These are phyloP conservation scores for Ephialtes manifestator DNA, from an alignment of 2,888 invertebrate genomes.

Conservation along the genomic window DNA sequence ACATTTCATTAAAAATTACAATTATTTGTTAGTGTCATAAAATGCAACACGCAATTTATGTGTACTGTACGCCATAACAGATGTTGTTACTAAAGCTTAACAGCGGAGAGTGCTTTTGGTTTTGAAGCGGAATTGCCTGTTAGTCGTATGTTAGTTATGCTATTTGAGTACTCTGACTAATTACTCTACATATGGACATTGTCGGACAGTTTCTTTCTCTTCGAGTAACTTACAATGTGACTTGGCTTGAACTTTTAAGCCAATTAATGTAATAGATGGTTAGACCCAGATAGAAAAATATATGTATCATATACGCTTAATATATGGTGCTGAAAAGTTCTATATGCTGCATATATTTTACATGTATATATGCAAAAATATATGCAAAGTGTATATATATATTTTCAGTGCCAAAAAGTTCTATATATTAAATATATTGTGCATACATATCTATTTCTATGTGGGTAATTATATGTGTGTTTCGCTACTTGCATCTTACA, in stretches of 20 bases:
- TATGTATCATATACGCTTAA: too few species aligned
- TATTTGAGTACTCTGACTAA: neutral
- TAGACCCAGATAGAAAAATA: too few species aligned
- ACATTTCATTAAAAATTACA: neutral
- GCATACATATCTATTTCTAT: too few species aligned
- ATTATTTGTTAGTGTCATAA: neutral
- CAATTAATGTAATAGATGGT: slow-evolving; percentile 20
- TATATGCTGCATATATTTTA: too few species aligned
- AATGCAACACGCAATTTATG: neutral
- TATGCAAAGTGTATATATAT: too few species aligned
- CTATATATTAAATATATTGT: too few species aligned
- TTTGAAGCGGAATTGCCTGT: neutral
- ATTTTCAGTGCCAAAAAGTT: too few species aligned
- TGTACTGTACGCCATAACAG: neutral
- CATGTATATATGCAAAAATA: too few species aligned
- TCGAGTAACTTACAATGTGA: neutral
- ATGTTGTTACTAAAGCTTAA: neutral
- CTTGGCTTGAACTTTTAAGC: neutral
- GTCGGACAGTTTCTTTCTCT: neutral
- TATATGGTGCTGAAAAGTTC: too few species aligned
- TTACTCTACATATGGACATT: neutral
- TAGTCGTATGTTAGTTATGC: neutral
- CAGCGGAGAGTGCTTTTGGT: neutral
- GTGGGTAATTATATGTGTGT: too few species aligned
- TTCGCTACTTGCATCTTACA: neutral